Base-by-base conservation (phyloP, 2,888 invertebrate species). In the Stenichneumon culpator region DNA sequence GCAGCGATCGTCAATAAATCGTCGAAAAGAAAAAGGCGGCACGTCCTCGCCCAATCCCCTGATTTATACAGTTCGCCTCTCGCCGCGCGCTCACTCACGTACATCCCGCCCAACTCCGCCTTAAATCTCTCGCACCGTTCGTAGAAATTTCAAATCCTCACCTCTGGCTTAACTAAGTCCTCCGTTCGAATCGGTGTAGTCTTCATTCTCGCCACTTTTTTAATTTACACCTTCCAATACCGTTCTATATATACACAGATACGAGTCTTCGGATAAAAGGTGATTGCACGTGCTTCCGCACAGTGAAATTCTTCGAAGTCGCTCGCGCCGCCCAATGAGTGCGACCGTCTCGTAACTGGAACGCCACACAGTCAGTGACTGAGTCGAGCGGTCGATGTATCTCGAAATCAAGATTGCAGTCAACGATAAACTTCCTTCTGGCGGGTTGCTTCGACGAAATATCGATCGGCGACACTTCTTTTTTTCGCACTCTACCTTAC, bases 161-260 rank as follows among this genome's bases (percentile, higher is more conserved):
- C 93, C 93, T 93, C 93, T 77, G 91, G 92, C 85, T 91, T 92
- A 70, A 93, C 86, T 84, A 92, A 86, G 82, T 92, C 90, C 82
- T 88, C 92, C 79, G 89, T 87, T 78, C 90, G 87, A 79, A 89
- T 89, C 77, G 91, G 92, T 83, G 92, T 90, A 89, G 91, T 92
- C 90, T 93, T 93, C 93, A 93, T 93, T 82, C 78, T 84, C 78
- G 32, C 39, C 50, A 60, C 57, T 57, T 25, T 65, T 60, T 11
- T 36, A n/a, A 5, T 19, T 52, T 32, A 50, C 36, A 14, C 25
- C 60, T 32, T 60, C 19, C 28, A 16, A 14, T 14, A 44, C 16
- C 44, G 44, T 44, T 1, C 16, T 44, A 16, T 4, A 16, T 4
- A 16, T 4, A 44, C 44, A 44, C 44, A 16, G 44, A 44, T 44